phyloP scores from a whole-genome alignment of 30 jellyfish, hydroid and myxozoan genomes.

The Aurelia sp. region DNA sequence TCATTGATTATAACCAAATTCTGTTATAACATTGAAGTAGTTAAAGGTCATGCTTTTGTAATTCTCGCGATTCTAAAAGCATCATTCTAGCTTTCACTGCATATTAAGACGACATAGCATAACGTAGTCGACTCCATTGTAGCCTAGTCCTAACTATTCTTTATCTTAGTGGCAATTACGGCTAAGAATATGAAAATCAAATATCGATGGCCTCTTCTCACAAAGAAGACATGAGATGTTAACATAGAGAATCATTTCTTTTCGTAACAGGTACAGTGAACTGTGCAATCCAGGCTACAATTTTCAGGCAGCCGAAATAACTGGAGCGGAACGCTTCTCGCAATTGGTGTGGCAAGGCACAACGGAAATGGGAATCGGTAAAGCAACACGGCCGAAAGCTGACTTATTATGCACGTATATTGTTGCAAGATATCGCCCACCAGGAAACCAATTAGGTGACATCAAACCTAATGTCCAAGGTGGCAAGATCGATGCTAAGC shows the following conservation, averaged over 20 bases:
- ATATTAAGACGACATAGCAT: too few relatives aligned
- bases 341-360: conserved; percentile 80
- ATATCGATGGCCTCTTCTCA: too few relatives aligned
- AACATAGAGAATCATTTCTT: not conserved
- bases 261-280: conserved; percentile 85
- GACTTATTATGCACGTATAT: conserved; percentile 74
- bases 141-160: too few relatives aligned
- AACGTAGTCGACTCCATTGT: too few relatives aligned
- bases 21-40: too few relatives aligned
- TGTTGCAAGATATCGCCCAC: conserved; percentile 76
- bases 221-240: too few relatives aligned
- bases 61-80: too few relatives aligned
- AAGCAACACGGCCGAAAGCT: conserved; percentile 60
- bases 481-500: conserved; percentile 52
- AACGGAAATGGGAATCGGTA: conserved; percentile 78
- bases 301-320: conserved; percentile 74
- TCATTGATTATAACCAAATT: too few relatives aligned
- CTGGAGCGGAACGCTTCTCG: conserved; percentile 76
- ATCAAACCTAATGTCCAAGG: conserved; percentile 60
- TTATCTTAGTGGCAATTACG: too few relatives aligned
- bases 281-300: conserved; percentile 94
- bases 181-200: too few relatives aligned
- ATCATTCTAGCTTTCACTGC: too few relatives aligned
- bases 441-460: conserved; percentile 78
- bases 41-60: too few relatives aligned